Base-by-base conservation (phyloP, 2,797 vertebrate genomes). In the Acanthopagrus latus region DNA sequence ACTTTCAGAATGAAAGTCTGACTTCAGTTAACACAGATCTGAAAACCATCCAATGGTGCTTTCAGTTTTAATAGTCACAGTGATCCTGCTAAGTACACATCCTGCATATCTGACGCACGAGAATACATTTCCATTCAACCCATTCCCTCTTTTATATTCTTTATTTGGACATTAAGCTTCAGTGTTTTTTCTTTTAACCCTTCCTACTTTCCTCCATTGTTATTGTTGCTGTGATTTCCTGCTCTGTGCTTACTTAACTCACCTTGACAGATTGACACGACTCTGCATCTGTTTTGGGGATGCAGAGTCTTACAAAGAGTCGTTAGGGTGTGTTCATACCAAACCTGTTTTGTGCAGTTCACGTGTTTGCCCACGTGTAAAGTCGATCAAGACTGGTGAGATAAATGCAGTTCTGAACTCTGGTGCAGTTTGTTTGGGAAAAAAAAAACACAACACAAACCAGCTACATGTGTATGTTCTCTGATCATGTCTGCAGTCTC, bases 261-360 rank as follows among this genome's bases (percentile, higher is more conserved):
- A n/a, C 5, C 25, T 56, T 21, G 4, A 10, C 38, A 33, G 48
- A 59, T 64, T 70, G 13, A 44, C 12, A 11, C 44, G 27, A 55
- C 52, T 68, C 74, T 23, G 14, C 20, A 23, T 11, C n/a, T 60
- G 21, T 68, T 59, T 62, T 55, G 13, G 48, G 50, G 50, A 64
- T 25, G 11, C 18, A 55, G 55, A 20, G 57, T 52, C 68, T 63
- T 44, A 59, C 16, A 33, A 57, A 41, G 68, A 66, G 50, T 66
- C 6, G 0, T 60, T 46, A 38, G 55, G 80, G 75, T 20, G 62
- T 75, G 79, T 82, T 57, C 48, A 73, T 65, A 71, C n/a, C 58
- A 80, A 71, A 71, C 72, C 58, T 57, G 50, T 44, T 74, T 1
- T 11, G 66, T 70, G 41, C 0, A 2, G 60, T 68, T 65, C 52